Evolutionary conservation across 2,797 vertebrate species (phyloP).

Genomic region (Coranthus polyacanthus): DNA sequence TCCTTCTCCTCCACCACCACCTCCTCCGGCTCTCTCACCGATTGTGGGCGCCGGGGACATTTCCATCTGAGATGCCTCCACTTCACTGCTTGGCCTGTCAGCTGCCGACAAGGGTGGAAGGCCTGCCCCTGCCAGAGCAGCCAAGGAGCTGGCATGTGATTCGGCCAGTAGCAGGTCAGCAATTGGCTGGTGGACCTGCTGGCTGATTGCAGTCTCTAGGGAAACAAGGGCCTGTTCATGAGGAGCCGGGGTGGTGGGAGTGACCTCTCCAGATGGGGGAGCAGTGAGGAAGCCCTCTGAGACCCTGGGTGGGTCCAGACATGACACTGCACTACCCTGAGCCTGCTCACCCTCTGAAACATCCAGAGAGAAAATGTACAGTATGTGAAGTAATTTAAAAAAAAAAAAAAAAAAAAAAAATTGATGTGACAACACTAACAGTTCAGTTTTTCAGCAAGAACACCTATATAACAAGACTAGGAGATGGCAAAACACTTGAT

Average conservation of each 20-base stretch:
- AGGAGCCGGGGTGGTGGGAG: conserved; percentile 88
- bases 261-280: conserved; percentile 90
- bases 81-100: conserved; percentile 87
- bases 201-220: conserved; percentile 89
- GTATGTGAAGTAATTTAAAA: not conserved
- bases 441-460: too few relatives aligned
- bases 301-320: conserved; percentile 84
- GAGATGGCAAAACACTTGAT: too few relatives aligned
- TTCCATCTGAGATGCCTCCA: conserved; percentile 96
- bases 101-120: conserved; percentile 87
- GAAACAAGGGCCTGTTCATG: conserved; percentile 89
- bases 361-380: conserved; percentile 48
- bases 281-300: conserved; percentile 92
- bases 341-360: conserved; percentile 84
- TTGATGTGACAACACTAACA: too few relatives aligned
- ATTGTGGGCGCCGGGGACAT: conserved; percentile 95
- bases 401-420: not conserved
- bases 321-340: conserved; percentile 81
- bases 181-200: conserved; percentile 90
- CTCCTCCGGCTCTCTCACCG: conserved; percentile 87
- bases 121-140: conserved; percentile 81
- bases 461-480: too few relatives aligned
- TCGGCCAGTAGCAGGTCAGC: conserved; percentile 87
- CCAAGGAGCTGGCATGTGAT: conserved; percentile 84
- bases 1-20: conserved; percentile 73